Conservation (phyloP, 2,888 invertebrate genomes). For the Muschampia plurimacula region DNA sequence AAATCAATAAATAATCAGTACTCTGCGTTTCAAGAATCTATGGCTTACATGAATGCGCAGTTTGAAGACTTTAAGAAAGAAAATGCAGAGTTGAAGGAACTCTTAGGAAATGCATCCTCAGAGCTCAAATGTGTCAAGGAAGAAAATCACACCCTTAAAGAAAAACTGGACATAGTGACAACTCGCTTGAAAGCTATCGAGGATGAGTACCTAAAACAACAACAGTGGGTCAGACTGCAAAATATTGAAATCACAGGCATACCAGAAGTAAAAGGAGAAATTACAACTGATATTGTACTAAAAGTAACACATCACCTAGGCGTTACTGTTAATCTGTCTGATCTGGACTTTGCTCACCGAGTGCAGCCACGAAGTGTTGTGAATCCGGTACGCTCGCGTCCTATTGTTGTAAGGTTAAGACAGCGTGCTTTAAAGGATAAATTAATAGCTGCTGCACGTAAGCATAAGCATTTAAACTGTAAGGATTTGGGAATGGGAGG, state of each 20-base stretch:
- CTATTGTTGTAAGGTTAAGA: constrained; percentile 16
- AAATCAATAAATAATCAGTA: background rate
- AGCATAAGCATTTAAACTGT: constrained; percentile 4
- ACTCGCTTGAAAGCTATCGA: background rate
- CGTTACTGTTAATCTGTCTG: constrained; percentile 25
- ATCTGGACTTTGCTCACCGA: constrained; percentile 40
- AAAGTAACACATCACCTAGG: constrained; percentile 31
- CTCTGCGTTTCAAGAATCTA: constrained; percentile 8
- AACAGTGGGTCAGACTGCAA: constrained; percentile 40
- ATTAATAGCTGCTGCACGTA: constrained; percentile 24
- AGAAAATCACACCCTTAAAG: constrained; percentile 19
- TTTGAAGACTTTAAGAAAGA: constrained; percentile 17
- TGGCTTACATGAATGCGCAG: constrained; percentile 5
- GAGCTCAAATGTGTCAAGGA: background rate
- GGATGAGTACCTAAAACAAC: constrained; percentile 18
- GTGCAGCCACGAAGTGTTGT: constrained; percentile 28
- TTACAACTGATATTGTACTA: constrained; percentile 21
- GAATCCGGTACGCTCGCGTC: constrained; percentile 12
- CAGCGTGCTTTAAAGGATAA: constrained; percentile 22
- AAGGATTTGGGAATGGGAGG: constrained; percentile 21
- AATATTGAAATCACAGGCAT: constrained; percentile 40
- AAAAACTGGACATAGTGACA: background rate
- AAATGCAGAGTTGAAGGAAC: background rate
- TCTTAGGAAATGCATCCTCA: background rate
- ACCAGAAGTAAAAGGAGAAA: constrained; percentile 34